Conservation (phyloP, 1,140 invertebrate genomes). For the Drosophila murphyi region DNA sequence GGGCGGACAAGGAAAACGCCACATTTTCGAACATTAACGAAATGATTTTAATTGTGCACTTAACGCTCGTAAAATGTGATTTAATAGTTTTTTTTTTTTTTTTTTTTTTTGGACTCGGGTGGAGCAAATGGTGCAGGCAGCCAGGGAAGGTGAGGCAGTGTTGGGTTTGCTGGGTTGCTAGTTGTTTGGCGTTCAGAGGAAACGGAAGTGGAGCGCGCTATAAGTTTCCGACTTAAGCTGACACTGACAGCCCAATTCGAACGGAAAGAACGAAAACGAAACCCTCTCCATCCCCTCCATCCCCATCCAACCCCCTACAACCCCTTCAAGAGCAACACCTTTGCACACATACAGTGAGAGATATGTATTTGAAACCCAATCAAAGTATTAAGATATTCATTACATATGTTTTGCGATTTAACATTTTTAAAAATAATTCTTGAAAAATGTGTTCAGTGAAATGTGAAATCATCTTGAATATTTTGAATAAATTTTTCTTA, state of each 20-base stretch:
- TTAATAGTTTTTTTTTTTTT: constrained; percentile 68
- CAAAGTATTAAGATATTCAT: too few species aligned
- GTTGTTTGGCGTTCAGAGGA: constrained; percentile 43
- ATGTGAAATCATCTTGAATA: too few species aligned
- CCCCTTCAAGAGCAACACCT: neutral
- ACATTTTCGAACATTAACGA: constrained; percentile 78
- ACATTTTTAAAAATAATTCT: too few species aligned
- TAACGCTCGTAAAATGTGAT: constrained; percentile 83
- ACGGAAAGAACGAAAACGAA: constrained; percentile 1
- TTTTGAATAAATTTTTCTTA: neutral
- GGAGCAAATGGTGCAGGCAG: neutral
- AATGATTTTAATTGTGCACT: constrained; percentile 83
- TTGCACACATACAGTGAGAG: too few species aligned
- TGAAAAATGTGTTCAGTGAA: too few species aligned
- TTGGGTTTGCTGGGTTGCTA: constrained; percentile 6
- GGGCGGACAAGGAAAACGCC: constrained; percentile 50
- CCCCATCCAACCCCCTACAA: too few species aligned
- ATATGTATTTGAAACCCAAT: too few species aligned
- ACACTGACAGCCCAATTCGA: constrained; percentile 45
- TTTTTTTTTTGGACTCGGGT: constrained; percentile 1
- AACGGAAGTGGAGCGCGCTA: constrained; percentile 66
- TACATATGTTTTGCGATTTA: too few species aligned
- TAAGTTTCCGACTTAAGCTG: constrained; percentile 67
- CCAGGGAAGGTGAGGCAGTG: neutral
- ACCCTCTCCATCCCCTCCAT: constrained; percentile 5